A percentile compares a stretch with the other conserved stretches of the same genome.
Evolutionary conservation across 2,888 invertebrate species (phyloP).

Genomic region (Ochropacha duplaris): DNA sequence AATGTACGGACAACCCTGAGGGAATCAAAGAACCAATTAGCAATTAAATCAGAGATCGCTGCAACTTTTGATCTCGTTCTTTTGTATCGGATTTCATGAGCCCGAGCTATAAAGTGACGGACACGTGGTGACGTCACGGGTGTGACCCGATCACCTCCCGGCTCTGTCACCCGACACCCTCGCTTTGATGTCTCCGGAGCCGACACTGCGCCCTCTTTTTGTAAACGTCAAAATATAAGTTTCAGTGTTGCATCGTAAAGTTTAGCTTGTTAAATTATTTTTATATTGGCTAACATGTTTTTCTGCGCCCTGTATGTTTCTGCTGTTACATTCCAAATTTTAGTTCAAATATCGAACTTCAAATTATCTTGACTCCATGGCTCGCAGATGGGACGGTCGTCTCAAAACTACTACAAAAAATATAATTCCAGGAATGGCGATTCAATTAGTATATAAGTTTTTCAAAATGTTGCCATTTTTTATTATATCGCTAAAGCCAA

Average conservation of each 20-base stretch:
- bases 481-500: too few relatives aligned
- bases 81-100: conserved; percentile 7
- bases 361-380: too few relatives aligned
- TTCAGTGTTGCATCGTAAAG: conserved; percentile 33
- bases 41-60: not conserved
- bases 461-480: too few relatives aligned
- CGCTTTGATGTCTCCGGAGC: conserved; percentile 40
- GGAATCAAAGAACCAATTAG: not conserved
- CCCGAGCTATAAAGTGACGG: conserved; percentile 1
- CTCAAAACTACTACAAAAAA: too few relatives aligned
- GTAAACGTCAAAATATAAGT: conserved; percentile 13
- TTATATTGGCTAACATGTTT: conserved; percentile 15
- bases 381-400: too few relatives aligned
- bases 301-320: not conserved
- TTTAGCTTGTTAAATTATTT: conserved; percentile 44
- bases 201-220: conserved; percentile 23
- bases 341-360: not conserved
- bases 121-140: conserved; percentile 24
- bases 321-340: not conserved
- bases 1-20: too few relatives aligned
- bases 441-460: too few relatives aligned
- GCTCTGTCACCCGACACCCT: conserved; percentile 35
- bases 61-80: not conserved
- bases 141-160: conserved; percentile 9
- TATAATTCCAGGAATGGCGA: too few relatives aligned